A percentile compares a stretch with the other conserved stretches of the same genome.
These are phyloP conservation scores for Babyrousa celebensis DNA, from an alignment of 2,797 vertebrate species.

Conservation along the genomic window DNA sequence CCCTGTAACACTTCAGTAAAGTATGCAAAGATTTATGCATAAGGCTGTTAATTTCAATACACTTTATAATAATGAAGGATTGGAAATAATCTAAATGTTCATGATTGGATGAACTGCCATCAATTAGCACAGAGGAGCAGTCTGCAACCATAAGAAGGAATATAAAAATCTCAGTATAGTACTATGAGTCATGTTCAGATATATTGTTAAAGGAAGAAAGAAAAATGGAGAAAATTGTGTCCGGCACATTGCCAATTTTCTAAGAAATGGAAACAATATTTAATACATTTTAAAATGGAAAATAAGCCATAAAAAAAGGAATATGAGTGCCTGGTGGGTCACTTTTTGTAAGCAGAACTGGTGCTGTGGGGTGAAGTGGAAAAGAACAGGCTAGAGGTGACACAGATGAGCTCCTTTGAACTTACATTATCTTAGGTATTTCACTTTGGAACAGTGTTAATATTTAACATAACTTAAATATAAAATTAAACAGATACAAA, in stretches of 20 bases:
- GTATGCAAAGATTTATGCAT: background rate
- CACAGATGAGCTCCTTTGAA: background rate
- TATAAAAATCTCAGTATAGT: background rate
- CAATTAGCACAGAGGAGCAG: background rate
- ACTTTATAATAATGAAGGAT: background rate
- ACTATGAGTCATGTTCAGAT: background rate
- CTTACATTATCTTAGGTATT: background rate
- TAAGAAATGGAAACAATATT: background rate
- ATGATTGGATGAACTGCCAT: background rate
- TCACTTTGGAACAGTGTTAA: background rate
- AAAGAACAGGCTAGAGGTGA: background rate
- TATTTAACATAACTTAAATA: background rate
- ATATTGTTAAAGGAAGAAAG: background rate
- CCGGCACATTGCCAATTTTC: background rate
- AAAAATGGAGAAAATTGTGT: background rate
- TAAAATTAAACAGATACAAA: background rate
- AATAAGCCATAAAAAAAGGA: background rate
- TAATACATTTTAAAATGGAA: background rate
- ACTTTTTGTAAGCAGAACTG: background rate
- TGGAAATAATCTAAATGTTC: background rate
- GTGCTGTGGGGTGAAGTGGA: too few relatives aligned
- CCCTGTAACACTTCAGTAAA: background rate
- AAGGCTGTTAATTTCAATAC: background rate
- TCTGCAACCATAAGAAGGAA: background rate
- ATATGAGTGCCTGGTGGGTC: background rate